Evolutionary conservation across 1,140 invertebrate species (phyloP), one percentile per base, ranked within the genome.

Genomic region (Trinorchestia longiramus): DNA sequence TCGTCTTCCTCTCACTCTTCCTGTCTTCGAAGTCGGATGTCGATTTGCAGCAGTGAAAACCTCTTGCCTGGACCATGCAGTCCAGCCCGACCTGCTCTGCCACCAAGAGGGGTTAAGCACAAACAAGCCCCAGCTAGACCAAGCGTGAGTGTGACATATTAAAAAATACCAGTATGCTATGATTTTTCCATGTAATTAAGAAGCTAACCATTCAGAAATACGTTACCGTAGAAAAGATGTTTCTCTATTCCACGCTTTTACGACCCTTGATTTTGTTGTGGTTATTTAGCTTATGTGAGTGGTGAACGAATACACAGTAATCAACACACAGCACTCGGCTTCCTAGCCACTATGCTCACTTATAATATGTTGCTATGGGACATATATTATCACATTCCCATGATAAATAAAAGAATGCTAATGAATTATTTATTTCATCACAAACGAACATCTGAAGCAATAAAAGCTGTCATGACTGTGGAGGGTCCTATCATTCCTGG

Each of bases 81-180:
- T 47, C 92, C 92, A 40, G 92, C 92, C 11, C 92, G 43, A 47
- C 92, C 92, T 43, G 92, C 92, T 40, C 43, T 94, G 92, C 92
- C 92, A 0, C 92, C 92, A 42, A 94, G 92, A 94, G 92, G 92
- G 40, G 92, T 44, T 23, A 94, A 94, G 43, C 92, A 43, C 43
- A 45, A 94, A n/a, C 92, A 94, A 40, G 92, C 44, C 40, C 92
- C 92, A 28, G 92, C 92, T 40, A 94, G 92, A 94, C 92, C 92
- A 94, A 94, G 92, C 92, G 92, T 94, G 92, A 94, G 92, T 94
- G 11, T 36, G 45, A 36, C 47, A 8, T 53, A 53, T 53, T 53
- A 53, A 8, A 53, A 53, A 8, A 19, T 19, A 53, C 47, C 19
- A 8, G 19, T 6, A 53, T 53, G 47, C 19, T 19, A 8, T 8